Evolutionary conservation across 1,140 invertebrate species (phyloP), one percentile per base, ranked within the genome.

Genomic region (Cherax quadricarinatus): DNA sequence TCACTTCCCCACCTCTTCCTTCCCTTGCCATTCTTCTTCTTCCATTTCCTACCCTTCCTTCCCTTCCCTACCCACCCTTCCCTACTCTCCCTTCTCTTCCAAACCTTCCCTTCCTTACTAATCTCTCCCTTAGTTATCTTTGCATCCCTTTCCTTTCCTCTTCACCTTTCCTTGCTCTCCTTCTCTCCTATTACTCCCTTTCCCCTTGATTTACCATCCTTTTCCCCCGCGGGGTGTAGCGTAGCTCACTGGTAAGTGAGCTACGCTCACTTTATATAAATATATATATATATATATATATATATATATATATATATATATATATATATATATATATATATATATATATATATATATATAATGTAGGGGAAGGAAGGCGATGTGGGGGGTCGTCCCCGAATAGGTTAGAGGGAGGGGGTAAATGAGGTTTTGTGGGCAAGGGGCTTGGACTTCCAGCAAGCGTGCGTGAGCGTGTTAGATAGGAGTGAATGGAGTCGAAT

Each of bases 191-290:
- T 16, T 16, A 16, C 21, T 30, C 48, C 78, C 30, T 79, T 30
- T 79, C 78, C 24, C 16, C 78, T 16, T 66, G n/a, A n/a, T n/a
- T n/a, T n/a, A n/a, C n/a, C n/a, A n/a, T 79, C 78, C 78, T 79
- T 49, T n/a, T 10, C 10, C 18, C 16, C 24, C 73, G 6, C 73
- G 73, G 21, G 30, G 6, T 41, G 12, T 6, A 57, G 53, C 12
- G 53, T 57, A 57, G n/a, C n/a, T n/a, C n/a, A n/a, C n/a, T n/a
- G n/a, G n/a, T n/a, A n/a, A n/a, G n/a, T n/a, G n/a, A n/a, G n/a
- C n/a, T n/a, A n/a, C n/a, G n/a, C 30, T 48, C 78, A 24, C 30
- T 16, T 6, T 80, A 16, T 80, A 3, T 16, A 3, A 30, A 5
- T 80, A 16, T 41, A n/a, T 41, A 4, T 30, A 21, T 80, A 2